Base-by-base conservation (phyloP, 2,113 vertebrate genomes). In the Centropus bengalensis region DNA sequence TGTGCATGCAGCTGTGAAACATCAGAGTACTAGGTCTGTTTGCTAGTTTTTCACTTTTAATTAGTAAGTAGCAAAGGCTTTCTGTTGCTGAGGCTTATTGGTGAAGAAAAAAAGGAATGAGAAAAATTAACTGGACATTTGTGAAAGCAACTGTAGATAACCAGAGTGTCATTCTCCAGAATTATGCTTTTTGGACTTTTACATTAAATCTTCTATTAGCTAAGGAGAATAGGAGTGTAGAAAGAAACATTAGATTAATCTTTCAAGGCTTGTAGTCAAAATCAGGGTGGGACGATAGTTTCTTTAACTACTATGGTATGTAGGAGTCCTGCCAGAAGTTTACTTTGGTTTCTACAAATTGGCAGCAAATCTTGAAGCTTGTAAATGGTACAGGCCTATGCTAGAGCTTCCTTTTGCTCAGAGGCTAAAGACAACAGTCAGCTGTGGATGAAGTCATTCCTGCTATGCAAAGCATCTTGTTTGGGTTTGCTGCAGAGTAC, bases 391-490 rank as follows among this genome's bases (percentile, higher is more conserved):
- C 59, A 93, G 62, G 87, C 88, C 82, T 87, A 54, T 60, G 32
- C 69, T 90, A 74, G 58, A 91, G 49, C 71, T 87, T 93, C 60
- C 73, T 86, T 96, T 82, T 96, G 67, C 88, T 94, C 77, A 75
- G 71, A 90, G 75, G 42, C 73, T 87, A 82, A 91, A 96, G 84
- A 89, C 76, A 82, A 40, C 83, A 96, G 89, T 96, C 81, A 97
- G 89, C 82, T 97, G 96, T 94, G 81, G 75, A 95, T 96, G 75
- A 97, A 96, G 78, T 96, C 5, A 96, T 95, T 94, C 59, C 60
- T 95, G 90, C 86, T 97, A 94, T 96, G 91, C 89, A 81, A 96
- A 88, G 63, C 73, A 82, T 96, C 71, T 89, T 85, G 71, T 73
- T 89, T 95, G 88, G 73, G 51, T 91, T 94, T 91, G 84, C 36